phyloP scores from a whole-genome alignment of 2,113 vertebrate genomes.

The Rafetus swinhoei region DNA sequence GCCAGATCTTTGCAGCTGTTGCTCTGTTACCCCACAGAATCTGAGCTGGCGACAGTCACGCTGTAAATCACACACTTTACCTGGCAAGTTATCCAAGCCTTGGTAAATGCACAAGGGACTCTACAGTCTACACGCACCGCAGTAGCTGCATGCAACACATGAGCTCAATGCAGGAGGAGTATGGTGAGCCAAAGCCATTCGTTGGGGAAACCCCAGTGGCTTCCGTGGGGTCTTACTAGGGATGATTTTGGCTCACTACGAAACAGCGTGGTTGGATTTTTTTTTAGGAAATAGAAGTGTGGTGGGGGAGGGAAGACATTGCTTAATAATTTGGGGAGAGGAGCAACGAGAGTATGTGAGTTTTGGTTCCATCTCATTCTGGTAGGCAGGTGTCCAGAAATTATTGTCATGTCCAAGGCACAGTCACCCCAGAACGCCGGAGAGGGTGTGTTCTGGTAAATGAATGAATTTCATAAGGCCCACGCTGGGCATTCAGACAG shows the following conservation, averaged over 20 bases:
- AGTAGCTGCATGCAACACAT: background rate
- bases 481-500: accelerated
- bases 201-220: background rate
- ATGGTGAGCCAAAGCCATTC: background rate
- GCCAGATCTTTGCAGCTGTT: background rate
- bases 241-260: background rate
- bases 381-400: background rate
- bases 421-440: background rate
- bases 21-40: background rate
- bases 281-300: background rate
- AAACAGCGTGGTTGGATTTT: background rate
- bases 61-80: background rate
- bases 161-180: background rate
- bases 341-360: background rate
- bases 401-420: accelerated
- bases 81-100: background rate
- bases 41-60: background rate
- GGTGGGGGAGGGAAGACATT: background rate
- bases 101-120: background rate
- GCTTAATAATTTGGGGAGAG: background rate
- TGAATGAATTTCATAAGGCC: background rate
- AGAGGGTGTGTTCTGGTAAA: accelerated
- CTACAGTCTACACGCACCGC: background rate
- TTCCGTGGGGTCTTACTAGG: background rate
- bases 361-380: background rate